These are phyloP conservation scores for Leucoptera coffeella DNA, from an alignment of 2,888 invertebrate species.

Conservation along the genomic window DNA sequence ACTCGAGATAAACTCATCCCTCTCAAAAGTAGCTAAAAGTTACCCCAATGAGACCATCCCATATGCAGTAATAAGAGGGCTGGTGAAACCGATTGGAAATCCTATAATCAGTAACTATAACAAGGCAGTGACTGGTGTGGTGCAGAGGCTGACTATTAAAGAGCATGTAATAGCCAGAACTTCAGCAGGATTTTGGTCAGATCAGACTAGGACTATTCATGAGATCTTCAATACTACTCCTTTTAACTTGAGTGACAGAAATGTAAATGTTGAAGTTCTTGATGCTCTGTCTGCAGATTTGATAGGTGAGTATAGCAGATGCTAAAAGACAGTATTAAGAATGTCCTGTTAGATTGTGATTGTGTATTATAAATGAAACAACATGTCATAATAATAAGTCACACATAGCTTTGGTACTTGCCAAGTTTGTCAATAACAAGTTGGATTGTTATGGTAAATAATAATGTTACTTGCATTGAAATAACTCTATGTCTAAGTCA, in stretches of 20 bases:
- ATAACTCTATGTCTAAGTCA: too few relatives aligned
- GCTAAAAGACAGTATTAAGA: too few relatives aligned
- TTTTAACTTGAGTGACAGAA: constrained; percentile 63
- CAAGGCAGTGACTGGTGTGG: constrained; percentile 66
- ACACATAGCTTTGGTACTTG: too few relatives aligned
- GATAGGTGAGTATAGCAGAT: constrained; percentile 44
- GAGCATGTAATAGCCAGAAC: constrained; percentile 79
- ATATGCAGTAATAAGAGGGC: constrained; percentile 70
- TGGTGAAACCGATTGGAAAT: constrained; percentile 68
- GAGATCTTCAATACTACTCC: constrained; percentile 76
- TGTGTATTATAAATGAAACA: too few relatives aligned
- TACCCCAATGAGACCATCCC: constrained; percentile 60
- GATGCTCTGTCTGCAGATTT: constrained; percentile 71
- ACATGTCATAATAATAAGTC: too few relatives aligned
- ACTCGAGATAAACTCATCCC: constrained; percentile 57
- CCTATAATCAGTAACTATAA: constrained; percentile 71
- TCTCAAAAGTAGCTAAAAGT: constrained; percentile 57
- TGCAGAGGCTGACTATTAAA: constrained; percentile 69
- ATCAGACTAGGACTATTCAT: constrained; percentile 72
- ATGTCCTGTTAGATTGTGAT: too few relatives aligned
- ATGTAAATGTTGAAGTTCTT: constrained; percentile 62
- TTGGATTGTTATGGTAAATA: too few relatives aligned
- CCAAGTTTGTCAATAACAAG: too few relatives aligned
- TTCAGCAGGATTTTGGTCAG: constrained; percentile 82
- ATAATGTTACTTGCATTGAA: too few relatives aligned